A percentile compares a stretch with the other conserved stretches of the same genome.
phyloP scores from a whole-genome alignment of 2,888 invertebrate species.

The Sclerodermus sp. region DNA sequence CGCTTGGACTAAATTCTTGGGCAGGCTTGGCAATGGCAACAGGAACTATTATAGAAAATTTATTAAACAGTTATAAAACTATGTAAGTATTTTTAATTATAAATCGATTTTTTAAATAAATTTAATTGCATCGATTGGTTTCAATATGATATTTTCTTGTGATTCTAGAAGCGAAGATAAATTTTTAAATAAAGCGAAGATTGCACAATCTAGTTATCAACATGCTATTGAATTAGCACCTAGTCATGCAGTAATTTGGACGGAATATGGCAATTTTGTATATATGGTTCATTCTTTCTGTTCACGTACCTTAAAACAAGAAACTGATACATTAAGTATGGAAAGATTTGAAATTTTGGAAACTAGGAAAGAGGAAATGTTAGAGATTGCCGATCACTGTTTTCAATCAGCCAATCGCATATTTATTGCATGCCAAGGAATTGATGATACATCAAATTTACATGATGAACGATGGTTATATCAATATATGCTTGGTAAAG shows the following conservation, averaged over 20 bases:
- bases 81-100: constrained; percentile 55
- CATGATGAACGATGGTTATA: constrained; percentile 90
- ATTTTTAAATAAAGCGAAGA: constrained; percentile 70
- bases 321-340: constrained; percentile 74
- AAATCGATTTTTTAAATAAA: constrained; percentile 8
- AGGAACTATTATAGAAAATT: constrained; percentile 75
- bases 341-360: constrained; percentile 74
- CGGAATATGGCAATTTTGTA: constrained; percentile 88
- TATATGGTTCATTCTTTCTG: constrained; percentile 90
- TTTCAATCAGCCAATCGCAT: constrained; percentile 72
- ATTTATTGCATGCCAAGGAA: constrained; percentile 61
- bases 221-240: constrained; percentile 76
- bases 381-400: constrained; percentile 77
- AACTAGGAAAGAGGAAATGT: constrained; percentile 76
- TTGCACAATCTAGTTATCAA: constrained; percentile 79
- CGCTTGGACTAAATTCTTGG: constrained; percentile 86
- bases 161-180: constrained; percentile 65
- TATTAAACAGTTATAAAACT: constrained; percentile 74
- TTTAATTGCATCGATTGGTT: background rate
- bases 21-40: constrained; percentile 84
- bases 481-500: constrained; percentile 95
- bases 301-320: constrained; percentile 81
- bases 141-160: background rate
- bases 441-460: constrained; percentile 62
- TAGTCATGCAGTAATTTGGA: constrained; percentile 77